Base-by-base conservation (phyloP, 1,140 invertebrate species). In the Microplitis mediator region DNA sequence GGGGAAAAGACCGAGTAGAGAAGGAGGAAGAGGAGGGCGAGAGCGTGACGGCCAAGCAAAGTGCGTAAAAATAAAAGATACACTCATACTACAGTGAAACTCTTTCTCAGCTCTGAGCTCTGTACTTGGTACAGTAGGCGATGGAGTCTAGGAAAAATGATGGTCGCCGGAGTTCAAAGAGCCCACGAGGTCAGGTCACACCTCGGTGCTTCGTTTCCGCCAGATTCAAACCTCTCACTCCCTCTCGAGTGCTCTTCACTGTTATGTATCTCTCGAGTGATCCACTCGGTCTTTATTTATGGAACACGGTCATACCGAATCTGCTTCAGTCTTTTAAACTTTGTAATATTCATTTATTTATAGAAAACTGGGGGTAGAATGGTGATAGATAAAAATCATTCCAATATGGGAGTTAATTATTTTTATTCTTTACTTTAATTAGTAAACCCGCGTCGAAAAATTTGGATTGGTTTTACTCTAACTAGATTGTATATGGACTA, bases 231-330 rank as follows among this genome's bases (percentile, higher is more conserved):
- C 14, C 6, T 58, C 23, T 23, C 11, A n/a, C 52, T 23, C 16
- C 4, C 45, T 50, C 45, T 11, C 52, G 13, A 5, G 51, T n/a
- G 50, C 35, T 65, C 35, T 45, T n/a, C 14, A 11, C 23, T 8
- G 11, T 62, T 14, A n/a, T 36, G 36, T 62, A 35, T 62, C 60
- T 36, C 60, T 62, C 34, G 50, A 23, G 63, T 65, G 63, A 65
- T 65, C 39, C 63, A 65, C 63, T 45, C 51, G 63, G 39, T 67
- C 50, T 66, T 66, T 66, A 66, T 72, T 73, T 68, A 60, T 66
- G 45, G 36, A 73, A 68, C 71, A 16, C 64, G 50, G 56, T 14
- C 36, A 58, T 56, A 36, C 54, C 16, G 50, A 54, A 64, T 45
- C 51, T 71, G 31, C 51, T 50, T n/a, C 39, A 14, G 23, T 23